These are phyloP conservation scores for Odontamblyopus lacepedii DNA, from an alignment of 2,797 vertebrate genomes.

Conservation along the genomic window DNA sequence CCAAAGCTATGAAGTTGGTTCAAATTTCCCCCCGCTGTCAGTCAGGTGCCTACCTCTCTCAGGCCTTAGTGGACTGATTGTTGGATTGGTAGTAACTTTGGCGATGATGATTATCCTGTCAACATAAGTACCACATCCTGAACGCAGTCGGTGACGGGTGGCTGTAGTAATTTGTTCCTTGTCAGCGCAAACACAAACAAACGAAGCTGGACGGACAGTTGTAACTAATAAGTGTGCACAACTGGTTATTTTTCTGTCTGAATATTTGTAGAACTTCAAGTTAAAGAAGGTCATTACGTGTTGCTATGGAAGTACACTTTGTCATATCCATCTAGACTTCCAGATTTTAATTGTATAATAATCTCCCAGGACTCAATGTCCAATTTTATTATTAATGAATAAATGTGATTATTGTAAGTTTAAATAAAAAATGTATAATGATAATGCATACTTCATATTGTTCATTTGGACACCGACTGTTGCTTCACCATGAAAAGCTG, in stretches of 20 bases:
- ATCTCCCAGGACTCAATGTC: background rate
- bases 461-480: no score
- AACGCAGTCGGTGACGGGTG: slow-evolving; percentile 37
- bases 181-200: slow-evolving; percentile 68
- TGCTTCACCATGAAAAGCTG: background rate
- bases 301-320: background rate
- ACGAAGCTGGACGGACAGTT: slow-evolving; percentile 44
- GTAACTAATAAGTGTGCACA: slow-evolving; percentile 33
- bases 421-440: no score
- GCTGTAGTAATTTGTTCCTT: slow-evolving; percentile 60
- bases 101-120: slow-evolving; percentile 60
- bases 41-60: slow-evolving; percentile 41
- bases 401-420: background rate
- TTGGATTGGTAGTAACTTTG: slow-evolving; percentile 28
- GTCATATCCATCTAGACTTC: background rate
- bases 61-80: slow-evolving; percentile 18
- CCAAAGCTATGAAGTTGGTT: slow-evolving; percentile 53
- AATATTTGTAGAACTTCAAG: slow-evolving; percentile 37
- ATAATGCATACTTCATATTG: no score
- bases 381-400: background rate
- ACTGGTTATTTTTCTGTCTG: slow-evolving; percentile 35
- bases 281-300: slow-evolving; percentile 13
- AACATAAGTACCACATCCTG: slow-evolving; percentile 40
- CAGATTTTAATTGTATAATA: background rate
- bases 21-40: slow-evolving; percentile 24